These are phyloP conservation scores for Drosophila baimaii DNA, from an alignment of 1,140 invertebrate species.

Conservation along the genomic window DNA sequence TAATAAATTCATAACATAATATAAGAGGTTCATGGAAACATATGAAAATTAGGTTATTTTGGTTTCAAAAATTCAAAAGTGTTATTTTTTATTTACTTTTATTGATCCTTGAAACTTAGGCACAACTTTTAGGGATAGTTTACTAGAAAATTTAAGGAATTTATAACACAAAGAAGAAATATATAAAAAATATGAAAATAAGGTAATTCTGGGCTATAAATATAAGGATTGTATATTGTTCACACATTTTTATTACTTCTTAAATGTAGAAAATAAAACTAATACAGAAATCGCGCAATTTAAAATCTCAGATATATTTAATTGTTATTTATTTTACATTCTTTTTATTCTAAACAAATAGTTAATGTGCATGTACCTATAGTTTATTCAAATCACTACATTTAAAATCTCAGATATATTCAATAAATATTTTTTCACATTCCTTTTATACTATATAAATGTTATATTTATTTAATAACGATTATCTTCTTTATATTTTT, in stretches of 20 bases:
- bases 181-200: too few relatives aligned
- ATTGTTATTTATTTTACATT: background rate
- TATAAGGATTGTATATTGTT: background rate
- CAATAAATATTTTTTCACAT: background rate
- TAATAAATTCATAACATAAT: too few relatives aligned
- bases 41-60: too few relatives aligned
- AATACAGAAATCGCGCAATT: background rate
- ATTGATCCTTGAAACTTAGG: too few relatives aligned
- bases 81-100: too few relatives aligned
- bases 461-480: too few relatives aligned
- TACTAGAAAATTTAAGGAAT: too few relatives aligned
- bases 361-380: too few relatives aligned
- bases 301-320: background rate
- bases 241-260: background rate
- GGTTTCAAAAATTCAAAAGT: too few relatives aligned
- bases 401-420: background rate
- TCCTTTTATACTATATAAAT: background rate
- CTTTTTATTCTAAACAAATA: background rate
- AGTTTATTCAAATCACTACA: rapidly evolving
- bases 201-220: background rate
- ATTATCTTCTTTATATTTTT: background rate
- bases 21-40: too few relatives aligned
- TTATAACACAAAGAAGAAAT: too few relatives aligned
- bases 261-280: background rate
- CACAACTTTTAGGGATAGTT: too few relatives aligned